Evolutionary conservation across 2,113 vertebrate genomes (phyloP).

Genomic region (Phrynosoma blainvillii): DNA sequence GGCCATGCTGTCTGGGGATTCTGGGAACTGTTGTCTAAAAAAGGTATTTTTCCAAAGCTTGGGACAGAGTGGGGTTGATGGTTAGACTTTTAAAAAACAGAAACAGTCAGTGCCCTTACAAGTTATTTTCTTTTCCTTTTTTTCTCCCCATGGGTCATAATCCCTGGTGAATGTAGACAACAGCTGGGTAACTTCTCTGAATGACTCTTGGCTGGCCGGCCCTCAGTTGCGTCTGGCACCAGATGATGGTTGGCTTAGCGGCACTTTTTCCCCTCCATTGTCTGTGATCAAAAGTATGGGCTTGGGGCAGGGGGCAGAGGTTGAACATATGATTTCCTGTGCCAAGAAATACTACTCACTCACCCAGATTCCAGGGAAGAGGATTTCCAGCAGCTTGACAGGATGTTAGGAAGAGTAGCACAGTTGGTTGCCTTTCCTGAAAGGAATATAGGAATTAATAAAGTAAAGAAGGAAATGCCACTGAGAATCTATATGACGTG

Average conservation of each 20-base stretch:
- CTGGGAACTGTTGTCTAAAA: background rate
- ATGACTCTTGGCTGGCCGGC: background rate
- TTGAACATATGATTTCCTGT: background rate
- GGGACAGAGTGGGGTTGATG: background rate
- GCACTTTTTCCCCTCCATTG: background rate
- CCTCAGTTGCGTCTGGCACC: background rate
- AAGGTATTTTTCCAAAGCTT: background rate
- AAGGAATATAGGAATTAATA: background rate
- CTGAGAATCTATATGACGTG: background rate
- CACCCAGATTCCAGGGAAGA: background rate
- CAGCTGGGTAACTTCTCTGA: background rate
- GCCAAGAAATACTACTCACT: background rate
- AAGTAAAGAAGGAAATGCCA: background rate
- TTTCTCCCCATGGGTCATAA: background rate
- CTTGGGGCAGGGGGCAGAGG: background rate
- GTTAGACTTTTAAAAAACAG: background rate
- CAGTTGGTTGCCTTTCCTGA: background rate
- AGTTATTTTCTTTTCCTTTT: background rate
- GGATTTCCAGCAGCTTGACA: background rate
- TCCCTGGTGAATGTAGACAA: conserved; percentile 1
- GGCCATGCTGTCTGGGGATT: background rate
- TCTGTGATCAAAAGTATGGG: background rate
- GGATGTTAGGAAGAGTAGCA: background rate
- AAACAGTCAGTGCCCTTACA: background rate
- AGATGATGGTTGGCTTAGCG: background rate